A percentile compares a stretch with the other conserved stretches of the same genome.
These are phyloP conservation scores for Psittacus erithacus DNA, from an alignment of 2,113 vertebrate species.

Conservation along the genomic window DNA sequence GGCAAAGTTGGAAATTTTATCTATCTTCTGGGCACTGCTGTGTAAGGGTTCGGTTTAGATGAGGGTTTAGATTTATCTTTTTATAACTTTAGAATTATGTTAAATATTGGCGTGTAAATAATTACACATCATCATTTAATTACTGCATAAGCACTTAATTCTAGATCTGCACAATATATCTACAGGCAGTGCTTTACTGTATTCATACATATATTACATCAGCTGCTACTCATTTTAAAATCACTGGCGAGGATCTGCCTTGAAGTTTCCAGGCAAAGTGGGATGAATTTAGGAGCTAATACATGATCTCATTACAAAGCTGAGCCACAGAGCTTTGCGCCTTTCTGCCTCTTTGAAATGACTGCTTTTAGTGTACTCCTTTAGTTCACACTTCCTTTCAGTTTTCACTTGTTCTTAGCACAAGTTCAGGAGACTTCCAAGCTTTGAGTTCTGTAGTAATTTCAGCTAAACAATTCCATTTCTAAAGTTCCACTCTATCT, in stretches of 20 bases:
- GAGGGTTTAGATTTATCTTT: background rate
- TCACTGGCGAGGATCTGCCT: background rate
- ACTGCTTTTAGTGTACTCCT: background rate
- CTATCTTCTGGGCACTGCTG: background rate
- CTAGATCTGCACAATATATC: background rate
- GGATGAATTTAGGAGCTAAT: background rate
- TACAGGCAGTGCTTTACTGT: background rate
- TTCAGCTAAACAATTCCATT: slow-evolving; percentile 9
- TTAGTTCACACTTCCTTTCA: background rate
- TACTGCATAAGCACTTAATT: background rate
- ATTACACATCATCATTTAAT: background rate
- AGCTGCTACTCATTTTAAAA: background rate
- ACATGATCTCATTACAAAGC: background rate
- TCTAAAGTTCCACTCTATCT: slow-evolving; percentile 17
- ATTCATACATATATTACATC: background rate
- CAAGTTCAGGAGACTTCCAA: background rate
- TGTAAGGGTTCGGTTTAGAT: background rate
- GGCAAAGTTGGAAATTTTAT: background rate
- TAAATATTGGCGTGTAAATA: background rate
- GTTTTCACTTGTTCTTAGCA: background rate
- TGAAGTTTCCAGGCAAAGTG: background rate
- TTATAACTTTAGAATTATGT: background rate
- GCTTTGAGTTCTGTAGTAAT: background rate
- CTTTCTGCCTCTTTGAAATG: background rate
- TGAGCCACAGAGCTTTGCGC: background rate